These are phyloP conservation scores for Esperia sulphurella DNA, from an alignment of 2,888 invertebrate genomes.

Conservation along the genomic window DNA sequence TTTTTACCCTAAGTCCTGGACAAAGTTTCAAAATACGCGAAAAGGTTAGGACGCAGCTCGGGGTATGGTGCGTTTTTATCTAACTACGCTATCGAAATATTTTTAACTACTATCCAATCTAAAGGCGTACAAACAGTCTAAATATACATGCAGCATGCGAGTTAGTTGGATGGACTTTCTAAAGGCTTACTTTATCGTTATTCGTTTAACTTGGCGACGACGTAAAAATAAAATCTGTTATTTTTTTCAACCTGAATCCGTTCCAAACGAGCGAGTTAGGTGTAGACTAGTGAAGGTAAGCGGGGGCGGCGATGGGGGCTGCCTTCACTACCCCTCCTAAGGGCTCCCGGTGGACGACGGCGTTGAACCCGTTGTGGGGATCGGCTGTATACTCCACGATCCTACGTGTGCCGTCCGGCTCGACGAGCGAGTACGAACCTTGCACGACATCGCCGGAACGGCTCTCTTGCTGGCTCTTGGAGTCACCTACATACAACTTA, in stretches of 20 bases:
- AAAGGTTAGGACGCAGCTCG: too few species aligned
- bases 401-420: conserved; percentile 82
- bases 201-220: too few species aligned
- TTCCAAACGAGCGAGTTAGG: background rate
- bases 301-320: conserved; percentile 48
- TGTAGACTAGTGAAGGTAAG: conserved; percentile 40
- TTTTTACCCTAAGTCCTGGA: too few species aligned
- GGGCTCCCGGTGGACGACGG: conserved; percentile 82
- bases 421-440: conserved; percentile 81
- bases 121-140: too few species aligned
- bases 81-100: too few species aligned
- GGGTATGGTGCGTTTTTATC: too few species aligned
- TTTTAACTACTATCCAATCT: too few species aligned
- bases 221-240: too few species aligned
- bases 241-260: background rate
- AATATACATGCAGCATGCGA: too few species aligned
- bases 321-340: conserved; percentile 66
- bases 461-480: conserved; percentile 71
- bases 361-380: conserved; percentile 83
- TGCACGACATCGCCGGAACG: conserved; percentile 83
- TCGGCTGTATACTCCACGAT: conserved; percentile 83
- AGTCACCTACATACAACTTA: conserved; percentile 46
- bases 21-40: too few species aligned
- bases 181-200: too few species aligned
- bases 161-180: too few species aligned